phyloP scores from a whole-genome alignment of 2,113 vertebrate genomes.

The Pithys albifrons region DNA sequence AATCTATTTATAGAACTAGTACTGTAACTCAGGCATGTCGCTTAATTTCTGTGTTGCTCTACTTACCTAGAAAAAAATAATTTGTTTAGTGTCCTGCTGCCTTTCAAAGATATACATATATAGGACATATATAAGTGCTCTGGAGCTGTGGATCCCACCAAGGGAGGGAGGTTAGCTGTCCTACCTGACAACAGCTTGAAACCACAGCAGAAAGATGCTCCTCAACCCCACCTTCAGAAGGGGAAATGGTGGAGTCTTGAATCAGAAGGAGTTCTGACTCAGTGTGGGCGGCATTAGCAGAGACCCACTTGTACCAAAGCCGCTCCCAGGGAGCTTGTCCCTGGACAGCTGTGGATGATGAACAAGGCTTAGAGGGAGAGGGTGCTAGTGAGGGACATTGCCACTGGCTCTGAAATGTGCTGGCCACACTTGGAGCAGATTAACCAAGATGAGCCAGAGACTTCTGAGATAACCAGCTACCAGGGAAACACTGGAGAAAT shows the following conservation, averaged over 20 bases:
- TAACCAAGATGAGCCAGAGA: neutral
- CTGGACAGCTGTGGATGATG: neutral
- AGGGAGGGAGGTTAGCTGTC: neutral
- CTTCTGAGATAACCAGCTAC: neutral
- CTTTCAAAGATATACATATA: neutral
- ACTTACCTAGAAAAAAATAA: neutral
- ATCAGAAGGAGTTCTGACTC: neutral
- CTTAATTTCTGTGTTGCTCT: neutral
- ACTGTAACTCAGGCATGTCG: neutral
- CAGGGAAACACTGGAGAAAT: neutral
- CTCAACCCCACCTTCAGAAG: rapidly evolving
- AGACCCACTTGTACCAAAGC: no score
- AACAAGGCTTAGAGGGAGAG: neutral
- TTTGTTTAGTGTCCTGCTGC: rapidly evolving
- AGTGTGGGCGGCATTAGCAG: rapidly evolving
- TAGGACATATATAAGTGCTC: neutral
- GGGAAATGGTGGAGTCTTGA: neutral
- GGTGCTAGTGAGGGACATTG: no score
- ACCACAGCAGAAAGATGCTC: neutral
- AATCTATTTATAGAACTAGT: neutral
- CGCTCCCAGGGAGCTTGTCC: rapidly evolving
- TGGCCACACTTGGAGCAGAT: rapidly evolving
- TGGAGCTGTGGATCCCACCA: neutral
- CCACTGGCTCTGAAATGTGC: neutral
- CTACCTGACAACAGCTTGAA: neutral